Evolutionary conservation across 2,888 invertebrate species (phyloP).

Genomic region (Magallana nippona): DNA sequence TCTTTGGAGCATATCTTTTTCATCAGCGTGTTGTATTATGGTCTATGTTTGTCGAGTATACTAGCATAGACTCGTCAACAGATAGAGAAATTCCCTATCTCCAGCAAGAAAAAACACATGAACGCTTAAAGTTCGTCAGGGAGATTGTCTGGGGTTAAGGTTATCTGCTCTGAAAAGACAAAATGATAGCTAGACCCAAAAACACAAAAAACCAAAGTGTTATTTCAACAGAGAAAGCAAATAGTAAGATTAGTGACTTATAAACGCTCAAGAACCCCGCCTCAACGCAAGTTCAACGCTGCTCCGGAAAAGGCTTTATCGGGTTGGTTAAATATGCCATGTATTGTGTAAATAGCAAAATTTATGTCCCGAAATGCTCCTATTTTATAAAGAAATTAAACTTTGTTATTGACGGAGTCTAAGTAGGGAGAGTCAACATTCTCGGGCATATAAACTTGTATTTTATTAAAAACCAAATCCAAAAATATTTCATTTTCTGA

Average conservation of each 20-base stretch:
- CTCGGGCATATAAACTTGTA: conserved; percentile 16
- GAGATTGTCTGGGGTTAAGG: conserved; percentile 1
- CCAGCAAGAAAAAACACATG: background rate
- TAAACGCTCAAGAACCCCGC: conserved; percentile 10
- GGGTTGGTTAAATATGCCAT: conserved; percentile 10
- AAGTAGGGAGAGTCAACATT: conserved; percentile 3
- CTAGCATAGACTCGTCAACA: background rate
- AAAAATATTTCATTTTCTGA: conserved; percentile 11
- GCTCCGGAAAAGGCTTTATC: background rate
- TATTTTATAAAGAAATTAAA: conserved; percentile 33
- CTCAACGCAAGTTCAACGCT: conserved; percentile 3
- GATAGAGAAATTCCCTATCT: conserved; percentile 9
- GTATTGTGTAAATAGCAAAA: conserved; percentile 26
- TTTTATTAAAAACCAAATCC: conserved; percentile 21
- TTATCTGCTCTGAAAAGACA: conserved; percentile 24
- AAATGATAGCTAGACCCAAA: conserved; percentile 18
- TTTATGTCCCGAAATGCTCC: conserved; percentile 5
- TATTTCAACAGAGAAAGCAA: conserved; percentile 30
- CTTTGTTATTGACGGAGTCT: background rate
- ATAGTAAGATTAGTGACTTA: conserved; percentile 29
- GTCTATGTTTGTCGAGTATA: background rate
- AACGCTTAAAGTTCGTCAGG: background rate
- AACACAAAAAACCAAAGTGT: conserved; percentile 32
- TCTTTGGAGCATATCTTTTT: conserved; percentile 13
- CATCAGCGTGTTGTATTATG: background rate